Evolutionary conservation across 1,140 invertebrate species (phyloP).

Genomic region (Polypedilum pembai): DNA sequence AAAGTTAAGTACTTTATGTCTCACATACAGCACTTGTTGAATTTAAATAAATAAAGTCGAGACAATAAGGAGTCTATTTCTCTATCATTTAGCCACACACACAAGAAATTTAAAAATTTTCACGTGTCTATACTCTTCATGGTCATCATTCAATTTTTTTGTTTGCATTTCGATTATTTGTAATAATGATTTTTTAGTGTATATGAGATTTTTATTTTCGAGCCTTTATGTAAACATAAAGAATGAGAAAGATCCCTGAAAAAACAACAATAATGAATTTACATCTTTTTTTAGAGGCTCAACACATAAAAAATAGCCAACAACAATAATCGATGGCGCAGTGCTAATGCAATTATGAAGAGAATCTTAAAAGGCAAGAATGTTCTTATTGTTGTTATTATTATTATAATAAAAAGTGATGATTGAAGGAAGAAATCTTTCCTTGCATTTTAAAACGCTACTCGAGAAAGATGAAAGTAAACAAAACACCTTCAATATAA

Average conservation of each 20-base stretch:
- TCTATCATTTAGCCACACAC: too few species aligned
- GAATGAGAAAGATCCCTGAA: neutral
- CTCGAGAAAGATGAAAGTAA: neutral
- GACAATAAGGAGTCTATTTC: too few species aligned
- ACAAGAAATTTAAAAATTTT: too few species aligned
- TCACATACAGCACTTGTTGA: too few species aligned
- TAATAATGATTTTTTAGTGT: neutral
- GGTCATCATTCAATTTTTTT: neutral
- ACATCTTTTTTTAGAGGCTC: neutral
- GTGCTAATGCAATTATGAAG: conserved; percentile 27
- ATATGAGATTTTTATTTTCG: neutral
- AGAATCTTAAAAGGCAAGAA: conserved; percentile 6
- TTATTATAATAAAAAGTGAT: neutral
- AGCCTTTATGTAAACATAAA: conserved; percentile 1
- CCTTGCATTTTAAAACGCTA: neutral
- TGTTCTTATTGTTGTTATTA: neutral
- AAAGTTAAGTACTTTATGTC: too few species aligned
- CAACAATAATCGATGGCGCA: neutral
- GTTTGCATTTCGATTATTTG: neutral
- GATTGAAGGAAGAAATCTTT: conserved; percentile 10
- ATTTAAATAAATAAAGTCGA: too few species aligned
- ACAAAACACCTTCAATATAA: conserved; percentile 25
- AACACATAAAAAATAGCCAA: neutral
- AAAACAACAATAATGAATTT: conserved; percentile 10
- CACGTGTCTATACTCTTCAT: too few species aligned